Base-by-base conservation (phyloP, 2,888 invertebrate species). In the Drosophila anomalata region DNA sequence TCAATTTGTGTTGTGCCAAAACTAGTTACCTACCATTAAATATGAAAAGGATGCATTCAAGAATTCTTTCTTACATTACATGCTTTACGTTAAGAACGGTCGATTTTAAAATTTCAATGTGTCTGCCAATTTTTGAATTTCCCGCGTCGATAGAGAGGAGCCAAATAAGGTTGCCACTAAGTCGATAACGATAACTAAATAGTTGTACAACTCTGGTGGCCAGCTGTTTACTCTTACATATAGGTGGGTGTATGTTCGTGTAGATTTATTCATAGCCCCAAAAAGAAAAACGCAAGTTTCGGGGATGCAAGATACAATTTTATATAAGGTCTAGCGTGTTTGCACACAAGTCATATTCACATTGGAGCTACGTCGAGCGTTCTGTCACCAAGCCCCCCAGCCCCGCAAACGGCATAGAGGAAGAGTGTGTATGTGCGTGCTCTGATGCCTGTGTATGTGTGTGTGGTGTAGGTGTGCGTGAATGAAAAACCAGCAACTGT, bases 401-500 rank as follows among this genome's bases (percentile, higher is more conserved):
- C n/a, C 36, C n/a, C 77, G 51, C 70, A 59, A 56, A 46, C 57
- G 51, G 58, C 41, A 53, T 59, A 55, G 71, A 57, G 31, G 44
- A 54, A 24, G 47, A 44, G 53, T 70, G 47, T 39, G 53, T 60
- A 48, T 61, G 68, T 62, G 56, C 61, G 50, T 53, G 52, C 33
- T 44, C 31, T 55, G 50, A 14, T 53, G 53, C 41, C 61, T 65
- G 73, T 67, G 54, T 73, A 70, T 52, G 75, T 66, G 66, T 70
- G 53, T 41, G 44, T 47, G 66, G 61, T 50, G 50, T 65, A 69
- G 60, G 75, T 62, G 77, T 76, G 85, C 77, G 82, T 81, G 79
- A 79, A 79, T 79, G 85, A 85, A 82, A 85, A 82, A 83, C 65
- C 67, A 63, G 86, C 80, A 78, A 83, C 80, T 78, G 86, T 75